A percentile compares a stretch with the other conserved stretches of the same genome.
These are phyloP conservation scores for Epinephelus cyanopodus DNA, from an alignment of 2,113 vertebrate species.

Conservation along the genomic window DNA sequence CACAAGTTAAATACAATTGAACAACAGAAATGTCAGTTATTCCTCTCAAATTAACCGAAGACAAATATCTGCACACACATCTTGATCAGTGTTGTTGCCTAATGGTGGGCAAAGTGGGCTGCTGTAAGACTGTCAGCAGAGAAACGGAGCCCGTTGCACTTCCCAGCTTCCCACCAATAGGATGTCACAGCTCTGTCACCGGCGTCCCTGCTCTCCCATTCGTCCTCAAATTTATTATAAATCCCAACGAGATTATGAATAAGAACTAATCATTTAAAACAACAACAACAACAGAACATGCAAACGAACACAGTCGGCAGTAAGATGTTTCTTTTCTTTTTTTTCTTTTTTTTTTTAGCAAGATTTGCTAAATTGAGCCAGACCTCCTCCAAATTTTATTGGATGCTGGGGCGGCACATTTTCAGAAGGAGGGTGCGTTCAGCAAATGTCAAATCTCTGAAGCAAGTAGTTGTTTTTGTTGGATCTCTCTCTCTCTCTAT, in stretches of 20 bases:
- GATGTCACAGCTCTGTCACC: conserved; percentile 64
- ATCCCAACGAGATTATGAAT: conserved; percentile 29
- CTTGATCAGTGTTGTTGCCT: conserved; percentile 23
- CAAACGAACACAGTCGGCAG: conserved; percentile 31
- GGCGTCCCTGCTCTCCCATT: conserved; percentile 44
- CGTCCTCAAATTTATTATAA: conserved; percentile 28
- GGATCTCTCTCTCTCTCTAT: conserved; percentile 53
- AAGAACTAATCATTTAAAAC: conserved; percentile 30
- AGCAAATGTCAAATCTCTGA: conserved; percentile 79
- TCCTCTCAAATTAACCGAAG: background rate
- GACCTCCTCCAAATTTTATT: conserved; percentile 69
- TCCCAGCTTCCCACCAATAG: conserved; percentile 48
- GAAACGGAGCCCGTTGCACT: conserved; percentile 49
- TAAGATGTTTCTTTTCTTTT: conserved; percentile 5
- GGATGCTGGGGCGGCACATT: conserved; percentile 64
- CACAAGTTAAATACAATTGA: background rate
- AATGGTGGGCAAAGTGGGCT: conserved; percentile 48
- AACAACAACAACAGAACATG: conserved; percentile 16
- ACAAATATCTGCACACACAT: conserved; percentile 15
- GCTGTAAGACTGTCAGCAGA: conserved; percentile 25
- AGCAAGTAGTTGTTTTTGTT: conserved; percentile 83
- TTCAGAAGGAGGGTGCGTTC: conserved; percentile 67
- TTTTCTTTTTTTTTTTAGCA: conserved; percentile 7
- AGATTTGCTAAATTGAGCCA: conserved; percentile 66
- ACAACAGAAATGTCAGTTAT: background rate